Conservation (phyloP, 2,113 vertebrate species). For the Lycocorax pyrrhopterus region DNA sequence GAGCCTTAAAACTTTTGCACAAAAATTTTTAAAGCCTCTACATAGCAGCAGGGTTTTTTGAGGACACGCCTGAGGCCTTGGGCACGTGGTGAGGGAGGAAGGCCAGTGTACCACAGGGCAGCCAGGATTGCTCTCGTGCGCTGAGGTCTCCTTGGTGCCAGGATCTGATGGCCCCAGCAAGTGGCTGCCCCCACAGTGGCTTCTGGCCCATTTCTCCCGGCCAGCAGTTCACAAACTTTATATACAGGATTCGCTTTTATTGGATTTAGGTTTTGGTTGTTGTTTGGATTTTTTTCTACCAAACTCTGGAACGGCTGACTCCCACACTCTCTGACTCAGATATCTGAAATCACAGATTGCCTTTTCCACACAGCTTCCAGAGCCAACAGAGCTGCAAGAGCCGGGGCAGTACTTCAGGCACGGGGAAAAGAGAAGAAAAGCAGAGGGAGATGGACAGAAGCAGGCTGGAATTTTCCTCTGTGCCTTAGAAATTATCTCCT, state of each 20-base stretch:
- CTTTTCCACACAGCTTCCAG: not conserved
- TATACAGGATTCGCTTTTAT: not conserved
- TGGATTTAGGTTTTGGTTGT: not conserved
- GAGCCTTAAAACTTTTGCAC: not conserved
- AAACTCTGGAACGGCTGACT: not conserved
- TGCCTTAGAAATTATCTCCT: not conserved
- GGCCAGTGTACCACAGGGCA: fast-evolving
- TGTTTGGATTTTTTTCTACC: not conserved
- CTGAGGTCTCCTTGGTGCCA: not conserved
- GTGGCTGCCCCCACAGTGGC: not conserved
- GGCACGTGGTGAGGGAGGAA: not conserved
- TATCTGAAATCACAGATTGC: not conserved
- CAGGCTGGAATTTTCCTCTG: not conserved
- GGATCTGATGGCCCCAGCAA: not conserved
- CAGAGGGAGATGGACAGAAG: not conserved
- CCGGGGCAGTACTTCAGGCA: not conserved
- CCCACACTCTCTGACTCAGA: not conserved
- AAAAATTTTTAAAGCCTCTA: not conserved
- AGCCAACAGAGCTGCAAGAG: not conserved
- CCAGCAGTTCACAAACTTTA: not conserved
- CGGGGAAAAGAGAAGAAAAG: not conserved
- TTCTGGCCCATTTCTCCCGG: not conserved
- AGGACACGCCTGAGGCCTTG: not conserved
- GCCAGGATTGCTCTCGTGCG: fast-evolving
- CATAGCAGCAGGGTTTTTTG: not conserved